A percentile compares a stretch with the other conserved stretches of the same genome.
These are phyloP conservation scores for Andrena haemorrhoa DNA, from an alignment of 2,888 invertebrate genomes.

Conservation along the genomic window DNA sequence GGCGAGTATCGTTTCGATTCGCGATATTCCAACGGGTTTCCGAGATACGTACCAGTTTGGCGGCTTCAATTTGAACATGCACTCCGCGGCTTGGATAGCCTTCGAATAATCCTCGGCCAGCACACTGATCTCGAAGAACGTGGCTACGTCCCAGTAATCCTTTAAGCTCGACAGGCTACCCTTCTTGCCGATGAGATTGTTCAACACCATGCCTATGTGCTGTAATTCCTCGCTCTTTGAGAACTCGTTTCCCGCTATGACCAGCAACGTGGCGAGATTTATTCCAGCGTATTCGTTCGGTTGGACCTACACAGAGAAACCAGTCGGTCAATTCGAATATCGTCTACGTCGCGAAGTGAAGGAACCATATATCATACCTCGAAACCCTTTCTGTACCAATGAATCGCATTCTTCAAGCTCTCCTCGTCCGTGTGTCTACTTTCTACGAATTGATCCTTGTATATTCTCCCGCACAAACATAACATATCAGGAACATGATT, in stretches of 20 bases:
- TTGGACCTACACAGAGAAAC: slow-evolving; percentile 88
- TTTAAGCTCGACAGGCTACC: slow-evolving; percentile 96
- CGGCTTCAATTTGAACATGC: slow-evolving; percentile 96
- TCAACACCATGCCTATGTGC: slow-evolving; percentile 97
- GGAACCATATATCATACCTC: slow-evolving; percentile 85
- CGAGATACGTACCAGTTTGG: slow-evolving; percentile 89
- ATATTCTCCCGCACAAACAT: slow-evolving; percentile 98
- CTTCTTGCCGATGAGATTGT: slow-evolving; percentile 98
- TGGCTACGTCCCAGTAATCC: slow-evolving; percentile 99
- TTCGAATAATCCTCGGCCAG: slow-evolving; percentile 98
- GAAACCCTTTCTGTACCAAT: slow-evolving; percentile 99
- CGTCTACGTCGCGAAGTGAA: background rate
- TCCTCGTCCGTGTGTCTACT: slow-evolving; percentile 95
- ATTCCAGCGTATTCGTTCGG: slow-evolving; percentile 99
- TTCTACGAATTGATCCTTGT: slow-evolving; percentile 98
- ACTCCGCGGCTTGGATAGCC: slow-evolving; percentile 98
- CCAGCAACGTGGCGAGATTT: slow-evolving; percentile 98
- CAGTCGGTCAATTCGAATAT: background rate
- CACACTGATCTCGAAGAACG: slow-evolving; percentile 99
- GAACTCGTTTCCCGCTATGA: slow-evolving; percentile 98
- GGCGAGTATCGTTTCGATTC: background rate
- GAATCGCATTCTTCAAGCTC: slow-evolving; percentile 96
- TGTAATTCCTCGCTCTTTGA: slow-evolving; percentile 95
- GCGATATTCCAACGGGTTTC: background rate
- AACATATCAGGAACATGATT: slow-evolving; percentile 98